phyloP scores from a whole-genome alignment of 2,888 invertebrate species.

The Axea sp. region DNA sequence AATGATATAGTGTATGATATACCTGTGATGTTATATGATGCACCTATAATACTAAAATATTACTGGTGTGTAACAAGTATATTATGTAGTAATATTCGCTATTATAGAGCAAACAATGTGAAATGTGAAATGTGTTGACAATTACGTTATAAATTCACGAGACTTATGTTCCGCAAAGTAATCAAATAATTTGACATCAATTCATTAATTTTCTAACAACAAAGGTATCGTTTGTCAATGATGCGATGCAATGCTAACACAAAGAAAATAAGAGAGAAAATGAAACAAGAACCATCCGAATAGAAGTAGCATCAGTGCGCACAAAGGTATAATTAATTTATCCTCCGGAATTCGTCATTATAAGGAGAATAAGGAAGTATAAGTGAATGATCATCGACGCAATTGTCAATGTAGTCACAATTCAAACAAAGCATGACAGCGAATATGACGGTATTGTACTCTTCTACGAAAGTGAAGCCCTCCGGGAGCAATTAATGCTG shows the following conservation, averaged over 20 bases:
- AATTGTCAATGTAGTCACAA: slow-evolving; percentile 49
- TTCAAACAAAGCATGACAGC: slow-evolving; percentile 56
- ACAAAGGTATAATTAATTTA: slow-evolving; percentile 53
- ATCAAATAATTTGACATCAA: no score
- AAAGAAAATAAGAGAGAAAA: slow-evolving; percentile 12
- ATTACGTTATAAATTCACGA: no score
- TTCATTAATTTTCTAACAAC: slow-evolving; percentile 34
- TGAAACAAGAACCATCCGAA: slow-evolving; percentile 19
- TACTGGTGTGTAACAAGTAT: no score
- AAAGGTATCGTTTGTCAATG: slow-evolving; percentile 38
- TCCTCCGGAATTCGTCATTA: slow-evolving; percentile 32
- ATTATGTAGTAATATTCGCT: no score
- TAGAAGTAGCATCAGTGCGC: slow-evolving; percentile 13
- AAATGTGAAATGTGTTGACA: no score
- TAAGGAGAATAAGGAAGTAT: slow-evolving; percentile 43
- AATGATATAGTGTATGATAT: no score
- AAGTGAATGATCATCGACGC: slow-evolving; percentile 52
- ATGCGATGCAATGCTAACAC: not conserved
- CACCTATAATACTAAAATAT: no score
- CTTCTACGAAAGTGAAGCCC: slow-evolving; percentile 66
- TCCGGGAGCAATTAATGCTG: slow-evolving; percentile 70
- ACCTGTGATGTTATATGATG: no score
- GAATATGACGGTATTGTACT: slow-evolving; percentile 65
- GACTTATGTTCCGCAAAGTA: no score
- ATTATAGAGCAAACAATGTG: no score